These are phyloP conservation scores for Labrus mixtus DNA, from an alignment of 2,113 vertebrate genomes.

Conservation along the genomic window DNA sequence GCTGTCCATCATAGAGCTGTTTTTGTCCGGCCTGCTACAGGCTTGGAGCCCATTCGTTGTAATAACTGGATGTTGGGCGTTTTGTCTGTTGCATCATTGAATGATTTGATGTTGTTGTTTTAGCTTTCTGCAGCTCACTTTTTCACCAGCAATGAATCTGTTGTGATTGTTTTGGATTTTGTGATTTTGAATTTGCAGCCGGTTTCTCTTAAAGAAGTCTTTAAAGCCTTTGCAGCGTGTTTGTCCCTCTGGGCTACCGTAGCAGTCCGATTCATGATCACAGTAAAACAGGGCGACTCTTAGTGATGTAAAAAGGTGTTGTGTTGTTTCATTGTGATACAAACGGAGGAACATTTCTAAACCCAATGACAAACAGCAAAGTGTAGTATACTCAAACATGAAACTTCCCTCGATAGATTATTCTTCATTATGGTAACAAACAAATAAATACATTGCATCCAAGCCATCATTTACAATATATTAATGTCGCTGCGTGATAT, in stretches of 20 bases:
- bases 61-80: too few relatives aligned
- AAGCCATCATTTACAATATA: constrained; percentile 88
- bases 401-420: constrained; percentile 78
- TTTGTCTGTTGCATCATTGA: too few relatives aligned
- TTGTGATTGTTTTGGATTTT: not conserved
- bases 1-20: too few relatives aligned
- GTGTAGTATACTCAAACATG: constrained; percentile 69
- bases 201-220: not conserved
- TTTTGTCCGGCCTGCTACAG: too few relatives aligned
- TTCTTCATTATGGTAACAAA: constrained; percentile 83
- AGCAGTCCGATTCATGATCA: constrained; percentile 61
- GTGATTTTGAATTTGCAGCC: not conserved
- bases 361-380: constrained; percentile 65
- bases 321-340: constrained; percentile 71
- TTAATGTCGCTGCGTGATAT: constrained; percentile 86
- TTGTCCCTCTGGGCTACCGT: not conserved
- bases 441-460: constrained; percentile 88
- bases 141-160: not conserved
- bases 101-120: too few relatives aligned
- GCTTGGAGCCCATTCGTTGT: too few relatives aligned
- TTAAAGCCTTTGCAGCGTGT: not conserved
- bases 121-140: too few relatives aligned
- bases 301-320: constrained; percentile 65
- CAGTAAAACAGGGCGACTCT: constrained; percentile 62
- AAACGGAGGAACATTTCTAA: constrained; percentile 69